Evolutionary conservation across 2,113 vertebrate genomes (phyloP).

Genomic region (Proterorhinus semilunaris): DNA sequence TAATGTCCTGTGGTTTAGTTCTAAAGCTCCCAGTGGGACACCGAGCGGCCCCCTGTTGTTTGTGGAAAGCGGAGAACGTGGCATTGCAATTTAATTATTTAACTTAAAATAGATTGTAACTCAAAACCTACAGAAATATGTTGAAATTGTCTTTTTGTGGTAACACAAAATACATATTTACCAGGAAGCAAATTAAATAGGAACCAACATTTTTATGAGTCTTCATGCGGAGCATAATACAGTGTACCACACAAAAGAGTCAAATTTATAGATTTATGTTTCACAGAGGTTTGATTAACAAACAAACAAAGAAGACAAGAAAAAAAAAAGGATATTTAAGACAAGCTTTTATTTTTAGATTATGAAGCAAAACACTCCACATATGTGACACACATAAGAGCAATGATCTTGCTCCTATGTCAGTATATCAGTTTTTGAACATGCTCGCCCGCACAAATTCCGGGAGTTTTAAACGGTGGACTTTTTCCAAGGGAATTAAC

Average conservation of each 20-base stretch:
- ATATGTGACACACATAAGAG: too few relatives aligned
- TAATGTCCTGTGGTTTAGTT: slow-evolving; percentile 22
- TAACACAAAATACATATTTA: neutral
- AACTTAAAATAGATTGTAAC: too few relatives aligned
- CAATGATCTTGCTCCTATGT: too few relatives aligned
- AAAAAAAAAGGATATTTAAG: too few relatives aligned
- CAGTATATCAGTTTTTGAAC: too few relatives aligned
- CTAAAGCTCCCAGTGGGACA: slow-evolving; percentile 32
- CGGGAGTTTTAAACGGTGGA: too few relatives aligned
- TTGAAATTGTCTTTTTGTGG: too few relatives aligned
- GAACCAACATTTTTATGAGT: neutral
- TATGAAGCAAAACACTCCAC: too few relatives aligned
- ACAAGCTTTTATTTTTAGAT: too few relatives aligned
- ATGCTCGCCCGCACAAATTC: too few relatives aligned
- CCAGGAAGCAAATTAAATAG: neutral
- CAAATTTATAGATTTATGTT: neutral
- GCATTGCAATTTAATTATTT: neutral
- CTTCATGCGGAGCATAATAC: neutral
- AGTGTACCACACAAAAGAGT: neutral
- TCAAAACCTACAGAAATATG: neutral
- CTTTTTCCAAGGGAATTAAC: too few relatives aligned
- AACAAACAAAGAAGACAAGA: too few relatives aligned
- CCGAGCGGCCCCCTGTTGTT: neutral
- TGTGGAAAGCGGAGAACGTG: neutral
- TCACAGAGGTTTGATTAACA: neutral